A percentile compares a stretch with the other conserved stretches of the same genome.
Evolutionary conservation across 30 jellyfish, hydroid and myxozoan species (phyloP).

Genomic region (Morbakka virulenta): DNA sequence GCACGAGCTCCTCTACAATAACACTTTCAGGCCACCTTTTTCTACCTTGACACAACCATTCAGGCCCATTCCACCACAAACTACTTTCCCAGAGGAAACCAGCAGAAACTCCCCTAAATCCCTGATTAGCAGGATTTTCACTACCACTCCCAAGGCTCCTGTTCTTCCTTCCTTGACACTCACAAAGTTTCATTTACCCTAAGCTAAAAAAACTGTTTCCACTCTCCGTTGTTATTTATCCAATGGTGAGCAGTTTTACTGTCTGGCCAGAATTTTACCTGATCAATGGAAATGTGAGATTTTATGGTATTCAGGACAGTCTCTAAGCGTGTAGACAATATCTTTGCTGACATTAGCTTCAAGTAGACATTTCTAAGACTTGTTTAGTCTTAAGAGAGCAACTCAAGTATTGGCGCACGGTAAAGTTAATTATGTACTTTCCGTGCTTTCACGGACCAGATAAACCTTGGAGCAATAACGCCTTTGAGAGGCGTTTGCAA

Average conservation of each 20-base stretch:
- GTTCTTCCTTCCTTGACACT: slow-evolving; percentile 9
- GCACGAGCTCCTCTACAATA: no score
- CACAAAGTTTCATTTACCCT: slow-evolving; percentile 38
- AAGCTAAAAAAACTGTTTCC: slow-evolving; percentile 46
- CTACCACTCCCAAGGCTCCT: slow-evolving; percentile 49
- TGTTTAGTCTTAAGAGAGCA: slow-evolving; percentile 50
- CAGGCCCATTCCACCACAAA: slow-evolving; percentile 63
- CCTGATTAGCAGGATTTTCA: slow-evolving; percentile 59
- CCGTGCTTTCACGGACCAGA: slow-evolving; percentile 3
- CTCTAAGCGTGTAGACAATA: slow-evolving; percentile 18
- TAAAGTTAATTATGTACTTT: neutral
- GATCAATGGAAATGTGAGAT: slow-evolving; percentile 16
- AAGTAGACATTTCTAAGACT: slow-evolving; percentile 17
- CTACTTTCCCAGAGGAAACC: neutral
- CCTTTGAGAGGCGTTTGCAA: slow-evolving; percentile 38
- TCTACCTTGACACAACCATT: slow-evolving; percentile 22
- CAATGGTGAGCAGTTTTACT: slow-evolving; percentile 50
- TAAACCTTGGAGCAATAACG: no score
- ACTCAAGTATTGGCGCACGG: slow-evolving; percentile 40
- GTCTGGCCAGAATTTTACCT: slow-evolving; percentile 36
- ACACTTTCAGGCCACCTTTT: slow-evolving; percentile 26
- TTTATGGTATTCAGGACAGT: slow-evolving; percentile 19
- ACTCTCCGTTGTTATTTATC: slow-evolving; percentile 35
- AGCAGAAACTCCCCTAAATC: slow-evolving; percentile 50
- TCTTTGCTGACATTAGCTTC: slow-evolving; percentile 39